These are phyloP conservation scores for Ovibos moschatus DNA, from an alignment of 2,113 vertebrate species.

Conservation along the genomic window DNA sequence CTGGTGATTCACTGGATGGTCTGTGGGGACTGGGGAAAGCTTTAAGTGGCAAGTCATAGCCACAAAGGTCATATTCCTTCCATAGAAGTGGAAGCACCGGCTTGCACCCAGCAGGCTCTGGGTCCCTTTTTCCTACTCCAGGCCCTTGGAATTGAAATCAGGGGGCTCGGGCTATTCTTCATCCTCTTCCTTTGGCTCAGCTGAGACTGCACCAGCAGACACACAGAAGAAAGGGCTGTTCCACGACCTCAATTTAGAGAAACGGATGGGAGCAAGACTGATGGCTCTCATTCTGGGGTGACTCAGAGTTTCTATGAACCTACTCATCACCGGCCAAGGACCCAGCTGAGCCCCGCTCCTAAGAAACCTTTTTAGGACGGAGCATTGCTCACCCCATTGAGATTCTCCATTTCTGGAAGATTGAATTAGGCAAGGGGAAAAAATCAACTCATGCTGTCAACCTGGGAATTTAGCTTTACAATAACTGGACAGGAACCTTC, in stretches of 20 bases:
- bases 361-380: not conserved
- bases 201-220: not conserved
- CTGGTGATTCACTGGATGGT: not conserved
- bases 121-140: not conserved
- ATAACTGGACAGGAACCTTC: not conserved
- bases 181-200: not conserved
- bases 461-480: constrained; percentile 12
- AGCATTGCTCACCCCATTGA: not conserved
- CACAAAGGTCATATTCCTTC: not conserved
- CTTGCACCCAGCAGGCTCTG: not conserved
- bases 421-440: constrained; percentile 1
- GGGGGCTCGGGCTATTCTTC: not conserved
- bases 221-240: not conserved
- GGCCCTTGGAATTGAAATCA: not conserved
- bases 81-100: not conserved
- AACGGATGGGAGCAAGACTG: not conserved
- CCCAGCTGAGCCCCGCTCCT: not conserved
- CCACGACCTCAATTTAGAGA: not conserved
- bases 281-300: not conserved
- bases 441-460: constrained; percentile 40
- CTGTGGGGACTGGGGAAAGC: not conserved
- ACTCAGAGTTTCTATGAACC: constrained; percentile 37
- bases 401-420: constrained; percentile 47
- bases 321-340: not conserved
- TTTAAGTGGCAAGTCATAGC: not conserved